Percentiles rank a stretch among this genome's conserved stretches.
Conservation (phyloP, 2,797 vertebrate genomes). For the Hypotaenidia philippensis region DNA sequence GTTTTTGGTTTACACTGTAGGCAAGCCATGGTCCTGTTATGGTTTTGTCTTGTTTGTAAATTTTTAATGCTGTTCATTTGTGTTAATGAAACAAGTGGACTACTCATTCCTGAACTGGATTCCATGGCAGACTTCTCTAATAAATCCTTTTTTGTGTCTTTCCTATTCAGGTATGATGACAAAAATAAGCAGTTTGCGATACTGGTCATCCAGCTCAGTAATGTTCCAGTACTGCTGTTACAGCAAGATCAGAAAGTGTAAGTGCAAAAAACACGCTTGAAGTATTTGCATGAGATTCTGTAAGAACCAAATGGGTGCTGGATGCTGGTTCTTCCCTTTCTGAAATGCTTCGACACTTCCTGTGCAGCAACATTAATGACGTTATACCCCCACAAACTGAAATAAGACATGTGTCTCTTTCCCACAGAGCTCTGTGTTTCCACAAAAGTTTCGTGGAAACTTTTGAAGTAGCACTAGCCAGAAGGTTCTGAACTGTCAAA, state of each 20-base stretch:
- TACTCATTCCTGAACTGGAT: background rate
- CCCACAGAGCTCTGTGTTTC: background rate
- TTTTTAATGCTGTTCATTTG: background rate
- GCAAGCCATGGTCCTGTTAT: background rate
- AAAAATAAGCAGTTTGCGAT: conserved; percentile 91
- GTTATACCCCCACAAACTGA: background rate
- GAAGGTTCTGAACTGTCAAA: background rate
- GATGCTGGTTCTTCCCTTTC: background rate
- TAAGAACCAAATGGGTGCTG: background rate
- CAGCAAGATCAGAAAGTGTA: conserved; percentile 90
- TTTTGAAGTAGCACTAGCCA: background rate
- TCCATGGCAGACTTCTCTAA: background rate
- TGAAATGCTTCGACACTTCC: background rate
- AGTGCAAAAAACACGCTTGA: background rate
- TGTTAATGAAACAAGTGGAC: background rate
- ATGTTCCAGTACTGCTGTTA: conserved; percentile 85
- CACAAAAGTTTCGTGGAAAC: background rate
- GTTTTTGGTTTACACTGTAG: background rate
- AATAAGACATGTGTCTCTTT: background rate
- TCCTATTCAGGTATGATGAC: conserved; percentile 85
- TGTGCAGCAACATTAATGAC: background rate
- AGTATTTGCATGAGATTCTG: background rate
- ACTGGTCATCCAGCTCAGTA: conserved; percentile 88
- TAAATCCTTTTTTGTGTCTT: conserved; percentile 13
- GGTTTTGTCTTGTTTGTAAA: background rate